phyloP scores from a whole-genome alignment of 1,140 invertebrate genomes.

The Zaprionus lachaisei region DNA sequence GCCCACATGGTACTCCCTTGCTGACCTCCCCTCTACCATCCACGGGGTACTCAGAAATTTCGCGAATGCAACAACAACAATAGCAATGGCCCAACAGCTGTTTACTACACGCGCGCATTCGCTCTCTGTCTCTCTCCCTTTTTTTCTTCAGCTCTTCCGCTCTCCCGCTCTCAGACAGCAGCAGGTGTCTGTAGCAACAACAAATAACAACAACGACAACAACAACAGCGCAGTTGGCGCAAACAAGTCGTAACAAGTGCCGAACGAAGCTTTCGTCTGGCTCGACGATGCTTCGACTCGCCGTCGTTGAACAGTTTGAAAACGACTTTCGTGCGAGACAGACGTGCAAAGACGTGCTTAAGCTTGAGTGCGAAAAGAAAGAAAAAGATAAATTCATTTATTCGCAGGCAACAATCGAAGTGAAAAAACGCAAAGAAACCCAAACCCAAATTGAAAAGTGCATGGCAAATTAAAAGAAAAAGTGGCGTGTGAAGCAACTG shows the following conservation, averaged over 20 bases:
- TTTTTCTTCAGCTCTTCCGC: background rate
- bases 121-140: background rate
- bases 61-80: constrained; percentile 38
- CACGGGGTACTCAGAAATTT: constrained; percentile 29
- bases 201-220: constrained; percentile 2
- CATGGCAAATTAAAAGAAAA: constrained; percentile 62
- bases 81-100: background rate
- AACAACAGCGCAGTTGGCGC: background rate
- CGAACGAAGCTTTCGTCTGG: constrained; percentile 57
- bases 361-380: constrained; percentile 10
- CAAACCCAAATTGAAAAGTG: constrained; percentile 61
- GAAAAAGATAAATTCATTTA: background rate
- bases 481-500: constrained; percentile 57
- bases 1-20: background rate
- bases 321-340: constrained; percentile 77
- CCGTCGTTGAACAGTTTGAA: constrained; percentile 58
- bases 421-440: constrained; percentile 43
- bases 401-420: constrained; percentile 48
- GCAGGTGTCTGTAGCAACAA: constrained; percentile 29
- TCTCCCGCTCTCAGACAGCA: constrained; percentile 36
- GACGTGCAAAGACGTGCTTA: constrained; percentile 59
- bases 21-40: background rate
- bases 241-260: constrained; percentile 57
- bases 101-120: constrained; percentile 7
- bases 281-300: constrained; percentile 23